Percentiles rank a stretch among this genome's conserved stretches.
These are phyloP conservation scores for Pachypanchax playfairii DNA, from an alignment of 2,113 vertebrate genomes.

Conservation along the genomic window DNA sequence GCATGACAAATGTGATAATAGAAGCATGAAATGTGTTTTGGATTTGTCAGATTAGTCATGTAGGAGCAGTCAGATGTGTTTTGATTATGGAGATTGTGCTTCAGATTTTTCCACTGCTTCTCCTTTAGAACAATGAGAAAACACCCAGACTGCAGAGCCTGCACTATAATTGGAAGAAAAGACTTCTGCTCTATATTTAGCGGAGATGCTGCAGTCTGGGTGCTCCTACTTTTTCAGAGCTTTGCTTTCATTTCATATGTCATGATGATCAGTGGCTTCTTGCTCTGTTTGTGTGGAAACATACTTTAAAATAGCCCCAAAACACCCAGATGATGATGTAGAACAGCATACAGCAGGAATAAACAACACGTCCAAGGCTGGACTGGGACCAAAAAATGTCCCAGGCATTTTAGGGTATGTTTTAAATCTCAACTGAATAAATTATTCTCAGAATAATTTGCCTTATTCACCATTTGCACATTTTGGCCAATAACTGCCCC, in stretches of 20 bases:
- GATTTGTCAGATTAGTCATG: slow-evolving; percentile 23
- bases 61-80: slow-evolving; percentile 4
- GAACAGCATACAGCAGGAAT: slow-evolving; percentile 22
- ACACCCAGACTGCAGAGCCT: slow-evolving; percentile 66
- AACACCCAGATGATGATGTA: slow-evolving; percentile 24
- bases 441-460: too few species aligned
- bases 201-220: slow-evolving; percentile 70
- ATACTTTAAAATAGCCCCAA: slow-evolving; percentile 10
- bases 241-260: slow-evolving; percentile 32
- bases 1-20: background rate
- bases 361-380: too few species aligned
- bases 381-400: too few species aligned
- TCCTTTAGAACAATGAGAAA: slow-evolving; percentile 52
- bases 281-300: slow-evolving; percentile 26
- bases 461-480: too few species aligned
- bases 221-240: slow-evolving; percentile 56
- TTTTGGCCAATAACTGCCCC: too few species aligned
- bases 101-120: slow-evolving; percentile 9
- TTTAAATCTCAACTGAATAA: too few species aligned
- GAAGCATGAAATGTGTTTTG: slow-evolving; percentile 35
- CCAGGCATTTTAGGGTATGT: too few species aligned
- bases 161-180: slow-evolving; percentile 64
- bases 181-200: slow-evolving; percentile 75
- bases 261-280: slow-evolving; percentile 39
- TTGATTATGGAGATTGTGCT: background rate